Evolutionary conservation across 2,888 invertebrate species (phyloP).

Genomic region (Agrotis ipsilon): DNA sequence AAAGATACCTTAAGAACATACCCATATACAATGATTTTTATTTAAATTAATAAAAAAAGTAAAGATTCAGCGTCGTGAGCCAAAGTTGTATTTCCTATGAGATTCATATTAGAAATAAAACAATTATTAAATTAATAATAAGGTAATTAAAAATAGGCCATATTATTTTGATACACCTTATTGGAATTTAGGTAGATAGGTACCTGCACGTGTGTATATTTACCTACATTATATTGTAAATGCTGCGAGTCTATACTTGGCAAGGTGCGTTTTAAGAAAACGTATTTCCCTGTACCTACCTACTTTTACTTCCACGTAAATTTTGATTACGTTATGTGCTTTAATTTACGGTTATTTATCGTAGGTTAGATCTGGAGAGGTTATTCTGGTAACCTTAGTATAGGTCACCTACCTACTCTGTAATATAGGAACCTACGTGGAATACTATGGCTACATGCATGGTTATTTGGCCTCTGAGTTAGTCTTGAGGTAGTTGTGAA

Average conservation of each 20-base stretch:
- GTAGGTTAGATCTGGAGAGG: no score
- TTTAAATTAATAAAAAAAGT: neutral
- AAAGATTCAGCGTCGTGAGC: neutral
- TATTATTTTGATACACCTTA: neutral
- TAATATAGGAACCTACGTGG: no score
- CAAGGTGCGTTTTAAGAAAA: neutral
- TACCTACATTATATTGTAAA: constrained; percentile 10
- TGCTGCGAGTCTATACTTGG: neutral
- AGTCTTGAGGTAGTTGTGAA: no score
- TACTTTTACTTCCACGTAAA: neutral
- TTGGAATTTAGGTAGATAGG: neutral
- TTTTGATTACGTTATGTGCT: neutral
- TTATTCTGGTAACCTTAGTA: no score
- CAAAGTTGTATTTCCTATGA: no score
- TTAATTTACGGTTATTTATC: neutral
- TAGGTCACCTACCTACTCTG: no score
- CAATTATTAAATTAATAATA: neutral
- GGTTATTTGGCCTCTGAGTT: no score
- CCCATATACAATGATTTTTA: neutral
- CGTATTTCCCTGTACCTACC: neutral
- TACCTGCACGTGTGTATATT: constrained; percentile 22
- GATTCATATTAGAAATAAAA: neutral
- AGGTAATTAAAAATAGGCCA: neutral
- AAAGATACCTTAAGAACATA: neutral
- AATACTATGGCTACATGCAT: neutral